A percentile compares a stretch with the other conserved stretches of the same genome.
Evolutionary conservation across 2,797 vertebrate species (phyloP).

Genomic region (Staurois parvus): DNA sequence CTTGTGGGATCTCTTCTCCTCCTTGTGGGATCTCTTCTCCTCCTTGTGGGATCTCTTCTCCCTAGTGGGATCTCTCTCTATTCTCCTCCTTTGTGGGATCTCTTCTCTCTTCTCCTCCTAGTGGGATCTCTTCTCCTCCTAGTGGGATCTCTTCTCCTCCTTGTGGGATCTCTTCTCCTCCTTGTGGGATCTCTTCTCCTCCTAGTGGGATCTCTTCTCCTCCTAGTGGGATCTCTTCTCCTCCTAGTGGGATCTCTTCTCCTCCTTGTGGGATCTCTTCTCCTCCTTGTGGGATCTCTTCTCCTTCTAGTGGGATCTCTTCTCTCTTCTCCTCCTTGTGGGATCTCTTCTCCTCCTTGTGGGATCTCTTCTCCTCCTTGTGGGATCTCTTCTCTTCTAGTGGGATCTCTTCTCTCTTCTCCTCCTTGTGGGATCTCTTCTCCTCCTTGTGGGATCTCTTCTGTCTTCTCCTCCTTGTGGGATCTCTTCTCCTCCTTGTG

Average conservation of each 20-base stretch:
- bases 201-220: no score
- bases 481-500: neutral
- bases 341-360: neutral
- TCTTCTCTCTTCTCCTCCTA: neutral
- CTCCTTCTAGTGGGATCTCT: neutral
- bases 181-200: neutral
- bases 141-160: neutral
- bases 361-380: no score
- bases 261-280: neutral
- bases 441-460: neutral
- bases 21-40: neutral
- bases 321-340: neutral
- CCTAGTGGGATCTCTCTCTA: neutral
- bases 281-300: neutral
- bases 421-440: neutral
- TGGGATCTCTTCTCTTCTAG: no score
- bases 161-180: neutral
- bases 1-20: neutral
- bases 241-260: no score
- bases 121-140: neutral
- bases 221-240: no score
- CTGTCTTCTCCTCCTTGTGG: neutral
- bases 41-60: neutral
- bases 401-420: no score
- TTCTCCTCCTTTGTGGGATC: neutral